A percentile compares a stretch with the other conserved stretches of the same genome.
Conservation (phyloP, 2,113 vertebrate species). For the Ageneiosus marmoratus region DNA sequence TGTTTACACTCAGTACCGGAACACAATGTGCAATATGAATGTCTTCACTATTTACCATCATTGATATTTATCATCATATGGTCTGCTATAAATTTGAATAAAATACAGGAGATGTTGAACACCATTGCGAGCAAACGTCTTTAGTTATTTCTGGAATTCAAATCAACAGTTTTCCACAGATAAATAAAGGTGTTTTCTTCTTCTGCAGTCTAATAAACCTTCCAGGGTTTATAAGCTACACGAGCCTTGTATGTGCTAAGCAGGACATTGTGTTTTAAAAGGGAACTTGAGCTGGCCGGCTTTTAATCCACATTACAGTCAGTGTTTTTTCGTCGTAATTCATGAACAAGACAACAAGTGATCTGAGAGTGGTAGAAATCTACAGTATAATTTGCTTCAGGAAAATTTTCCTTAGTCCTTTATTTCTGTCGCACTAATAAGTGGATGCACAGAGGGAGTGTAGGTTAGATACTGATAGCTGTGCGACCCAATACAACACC, state of each 20-base stretch:
- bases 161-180: no score
- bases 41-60: background rate
- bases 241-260: no score
- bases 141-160: no score
- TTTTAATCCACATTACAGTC: background rate
- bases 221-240: no score
- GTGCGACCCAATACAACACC: no score
- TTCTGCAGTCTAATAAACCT: no score
- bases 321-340: background rate
- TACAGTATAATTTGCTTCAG: background rate
- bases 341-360: background rate
- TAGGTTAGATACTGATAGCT: background rate
- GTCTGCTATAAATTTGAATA: background rate
- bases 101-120: constrained; percentile 5
- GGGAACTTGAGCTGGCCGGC: no score
- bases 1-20: background rate
- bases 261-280: no score
- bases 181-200: no score
- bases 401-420: background rate
- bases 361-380: constrained; percentile 10
- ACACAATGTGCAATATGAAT: constrained; percentile 7
- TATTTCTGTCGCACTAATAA: constrained; percentile 5
- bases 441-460: background rate
- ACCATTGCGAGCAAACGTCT: background rate
- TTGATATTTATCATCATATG: background rate